phyloP scores from a whole-genome alignment of 2,888 invertebrate species.

The Spilosoma lubricipeda region DNA sequence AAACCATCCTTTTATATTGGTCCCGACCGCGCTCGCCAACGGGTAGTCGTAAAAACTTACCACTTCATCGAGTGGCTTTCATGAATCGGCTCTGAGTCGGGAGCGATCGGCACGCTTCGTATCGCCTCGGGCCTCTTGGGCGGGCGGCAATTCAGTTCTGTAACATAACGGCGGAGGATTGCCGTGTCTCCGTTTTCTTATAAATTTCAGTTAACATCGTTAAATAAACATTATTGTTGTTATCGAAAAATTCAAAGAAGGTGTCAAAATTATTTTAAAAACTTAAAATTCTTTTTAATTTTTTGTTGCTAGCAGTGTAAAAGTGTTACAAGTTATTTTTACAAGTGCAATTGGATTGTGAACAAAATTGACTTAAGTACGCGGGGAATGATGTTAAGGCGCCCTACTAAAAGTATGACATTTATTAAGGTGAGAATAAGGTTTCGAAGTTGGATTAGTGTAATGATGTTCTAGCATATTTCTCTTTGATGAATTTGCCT shows the following conservation, averaged over 20 bases:
- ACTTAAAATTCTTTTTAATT: slow-evolving; percentile 23
- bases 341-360: slow-evolving; percentile 73
- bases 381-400: slow-evolving; percentile 72
- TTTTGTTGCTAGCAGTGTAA: slow-evolving; percentile 50
- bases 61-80: slow-evolving; percentile 84
- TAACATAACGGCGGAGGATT: slow-evolving; percentile 54
- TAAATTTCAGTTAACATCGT: slow-evolving; percentile 69
- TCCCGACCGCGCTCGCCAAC: slow-evolving; percentile 74
- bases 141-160: slow-evolving; percentile 78
- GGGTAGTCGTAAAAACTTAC: slow-evolving; percentile 84
- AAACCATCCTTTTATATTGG: slow-evolving; percentile 79
- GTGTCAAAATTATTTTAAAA: slow-evolving; percentile 34
- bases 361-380: slow-evolving; percentile 70
- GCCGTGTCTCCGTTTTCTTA: slow-evolving; percentile 56
- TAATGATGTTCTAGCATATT: slow-evolving; percentile 13
- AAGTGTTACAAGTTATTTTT: slow-evolving; percentile 62
- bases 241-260: slow-evolving; percentile 42
- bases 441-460: slow-evolving; percentile 40
- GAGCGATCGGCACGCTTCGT: slow-evolving; percentile 60
- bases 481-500: not conserved
- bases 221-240: slow-evolving; percentile 63
- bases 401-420: slow-evolving; percentile 67
- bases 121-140: slow-evolving; percentile 65
- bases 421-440: slow-evolving; percentile 69
- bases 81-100: slow-evolving; percentile 71